phyloP scores from a whole-genome alignment of 1,140 invertebrate genomes.

The Notospermus geniculatus region DNA sequence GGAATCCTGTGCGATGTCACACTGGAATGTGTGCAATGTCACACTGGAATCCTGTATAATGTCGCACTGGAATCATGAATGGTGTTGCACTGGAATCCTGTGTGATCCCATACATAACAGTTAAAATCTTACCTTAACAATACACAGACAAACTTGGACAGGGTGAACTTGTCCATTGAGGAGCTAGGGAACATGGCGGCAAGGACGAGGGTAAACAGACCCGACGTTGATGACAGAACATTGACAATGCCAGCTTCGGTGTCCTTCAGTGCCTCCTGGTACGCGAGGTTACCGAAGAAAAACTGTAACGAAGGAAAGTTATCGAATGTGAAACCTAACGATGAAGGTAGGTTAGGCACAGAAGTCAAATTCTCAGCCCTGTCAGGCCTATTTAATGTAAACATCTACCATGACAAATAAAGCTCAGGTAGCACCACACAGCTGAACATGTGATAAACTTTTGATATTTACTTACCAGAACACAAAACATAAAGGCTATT shows the following conservation, averaged over 20 bases:
- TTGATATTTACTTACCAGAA: constrained; percentile 72
- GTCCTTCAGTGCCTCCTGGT: constrained; percentile 73
- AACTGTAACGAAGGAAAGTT: constrained; percentile 63
- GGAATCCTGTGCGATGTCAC: too few relatives aligned
- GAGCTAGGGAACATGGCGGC: constrained; percentile 78
- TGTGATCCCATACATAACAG: too few relatives aligned
- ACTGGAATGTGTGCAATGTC: too few relatives aligned
- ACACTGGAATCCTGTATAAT: too few relatives aligned
- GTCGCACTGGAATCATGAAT: too few relatives aligned
- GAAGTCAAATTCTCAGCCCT: too few relatives aligned
- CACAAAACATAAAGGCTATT: constrained; percentile 73
- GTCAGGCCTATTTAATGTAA: too few relatives aligned
- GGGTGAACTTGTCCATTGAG: constrained; percentile 72
- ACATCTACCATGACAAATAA: too few relatives aligned
- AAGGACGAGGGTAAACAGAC: constrained; percentile 78
- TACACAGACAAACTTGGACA: constrained; percentile 76
- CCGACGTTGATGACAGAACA: constrained; percentile 77
- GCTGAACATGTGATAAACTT: too few relatives aligned
- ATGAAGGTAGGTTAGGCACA: too few relatives aligned
- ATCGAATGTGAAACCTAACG: constrained; percentile 34
- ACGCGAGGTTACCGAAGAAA: constrained; percentile 79
- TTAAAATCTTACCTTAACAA: constrained; percentile 57
- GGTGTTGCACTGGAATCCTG: too few relatives aligned
- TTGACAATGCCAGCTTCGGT: constrained; percentile 76
- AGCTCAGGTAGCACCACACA: too few relatives aligned